Base-by-base conservation (phyloP, 1,140 invertebrate species). In the Drosophila kepulauana region DNA sequence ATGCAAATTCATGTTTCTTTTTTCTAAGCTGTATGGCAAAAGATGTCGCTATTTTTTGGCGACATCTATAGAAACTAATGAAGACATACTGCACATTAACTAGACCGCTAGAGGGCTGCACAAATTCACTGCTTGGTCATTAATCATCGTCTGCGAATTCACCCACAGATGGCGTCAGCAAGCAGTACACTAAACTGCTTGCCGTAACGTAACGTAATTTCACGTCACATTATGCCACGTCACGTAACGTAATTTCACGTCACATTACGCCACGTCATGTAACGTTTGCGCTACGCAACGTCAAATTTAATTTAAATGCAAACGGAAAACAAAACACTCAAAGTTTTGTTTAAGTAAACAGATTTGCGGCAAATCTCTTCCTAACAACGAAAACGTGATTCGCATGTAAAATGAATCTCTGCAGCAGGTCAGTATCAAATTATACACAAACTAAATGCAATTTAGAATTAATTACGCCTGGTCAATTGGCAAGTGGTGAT, bases 401-500 rank as follows among this genome's bases (percentile, higher is more conserved):
- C 3, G 16, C 13, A 70, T 70, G 48, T 13, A 4, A 5, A 68
- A 49, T 30, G 25, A 57, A 20, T 20, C 25, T 30, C 25, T 73
- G 38, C 61, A 59, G 61, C 68, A 61, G 25, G 30, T 54, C 46
- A 56, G 59, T 46, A 51, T 45, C 46, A 69, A 51, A 56, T 63
- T 70, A 45, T 41, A 56, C 61, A 20, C 13, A 56, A 64, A 64
- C 45, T 52, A 58, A 78, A 69, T 84, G 78, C 81, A 85, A 89
- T 89, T 85, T 89, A 10, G 81, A 89, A 85, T 89, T 89, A 89
- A 89, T 89, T 81, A 84, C 70, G 78, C 41, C 57, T 46, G 48
- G 57, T 69, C 56, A 64, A 61, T 71, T 78, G 78, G 45, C 56
- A 67, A 33, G 10, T 49, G 30, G 48, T 0, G 6, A 33, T 1